Percentiles rank a stretch among this genome's conserved stretches.
These are phyloP conservation scores for Dysidea cf. avara DNA, from an alignment of 37 sponge, comb jelly and placozoan genomes.

Conservation along the genomic window DNA sequence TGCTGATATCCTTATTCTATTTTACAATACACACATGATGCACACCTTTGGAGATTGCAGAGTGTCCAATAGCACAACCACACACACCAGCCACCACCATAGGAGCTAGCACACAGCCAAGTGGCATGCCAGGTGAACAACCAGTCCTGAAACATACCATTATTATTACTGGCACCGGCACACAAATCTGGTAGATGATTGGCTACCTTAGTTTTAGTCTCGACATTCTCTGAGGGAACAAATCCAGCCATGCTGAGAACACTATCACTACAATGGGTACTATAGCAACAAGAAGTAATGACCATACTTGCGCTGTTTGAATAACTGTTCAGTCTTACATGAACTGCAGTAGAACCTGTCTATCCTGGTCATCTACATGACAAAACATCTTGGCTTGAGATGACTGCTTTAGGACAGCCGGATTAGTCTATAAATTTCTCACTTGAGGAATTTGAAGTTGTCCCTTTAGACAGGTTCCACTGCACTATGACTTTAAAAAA, in stretches of 20 bases:
- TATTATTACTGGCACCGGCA: neutral
- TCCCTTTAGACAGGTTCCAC: no score
- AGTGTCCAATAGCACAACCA: neutral
- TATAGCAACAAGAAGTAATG: slow-evolving; percentile 1
- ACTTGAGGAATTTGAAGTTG: no score
- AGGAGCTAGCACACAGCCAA: slow-evolving; percentile 62
- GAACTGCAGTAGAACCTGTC: no score
- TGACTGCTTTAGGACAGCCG: no score
- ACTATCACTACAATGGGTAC: slow-evolving; percentile 48
- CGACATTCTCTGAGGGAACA: slow-evolving; percentile 44
- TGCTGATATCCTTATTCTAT: no score
- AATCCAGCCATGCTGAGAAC: slow-evolving; percentile 75
- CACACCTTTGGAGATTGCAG: neutral
- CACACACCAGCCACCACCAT: slow-evolving; percentile 31
- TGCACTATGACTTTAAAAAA: no score
- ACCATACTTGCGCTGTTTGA: no score
- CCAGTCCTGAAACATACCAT: neutral
- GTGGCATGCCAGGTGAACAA: slow-evolving; percentile 37
- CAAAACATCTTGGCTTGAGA: no score
- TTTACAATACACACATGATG: no score
- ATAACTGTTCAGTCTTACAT: no score
- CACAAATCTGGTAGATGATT: neutral
- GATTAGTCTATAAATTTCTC: no score
- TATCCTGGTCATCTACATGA: no score
- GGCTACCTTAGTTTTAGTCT: slow-evolving; percentile 44